Conservation (phyloP, 2,797 vertebrate species). For the Schizothorax lantsangensis region DNA sequence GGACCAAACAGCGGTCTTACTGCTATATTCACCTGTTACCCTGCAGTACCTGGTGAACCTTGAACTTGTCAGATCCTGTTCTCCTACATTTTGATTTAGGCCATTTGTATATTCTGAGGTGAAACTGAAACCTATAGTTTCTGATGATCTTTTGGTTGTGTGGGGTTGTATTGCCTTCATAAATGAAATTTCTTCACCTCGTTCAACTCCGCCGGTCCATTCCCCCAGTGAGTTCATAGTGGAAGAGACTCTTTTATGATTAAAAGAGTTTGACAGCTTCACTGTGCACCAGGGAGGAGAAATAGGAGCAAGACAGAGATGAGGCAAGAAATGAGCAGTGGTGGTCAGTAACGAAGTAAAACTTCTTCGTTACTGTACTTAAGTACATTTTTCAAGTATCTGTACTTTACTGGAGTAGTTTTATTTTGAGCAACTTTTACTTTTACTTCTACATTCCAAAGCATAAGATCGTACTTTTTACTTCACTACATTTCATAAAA, state of each 20-base stretch:
- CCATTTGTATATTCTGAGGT: not conserved
- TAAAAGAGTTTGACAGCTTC: slow-evolving; percentile 25
- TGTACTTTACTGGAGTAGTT: too few species aligned
- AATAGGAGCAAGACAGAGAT: slow-evolving; percentile 22
- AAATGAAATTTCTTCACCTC: not conserved
- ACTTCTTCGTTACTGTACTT: too few species aligned
- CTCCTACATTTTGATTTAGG: not conserved
- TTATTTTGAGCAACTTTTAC: too few species aligned
- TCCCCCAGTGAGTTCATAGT: not conserved
- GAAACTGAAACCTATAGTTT: not conserved
- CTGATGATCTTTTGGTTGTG: not conserved
- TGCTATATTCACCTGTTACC: not conserved
- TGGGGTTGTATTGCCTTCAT: not conserved
- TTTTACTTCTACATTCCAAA: too few species aligned
- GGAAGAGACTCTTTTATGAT: not conserved
- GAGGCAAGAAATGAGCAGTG: not conserved
- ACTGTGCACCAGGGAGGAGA: slow-evolving; percentile 10
- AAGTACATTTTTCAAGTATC: too few species aligned
- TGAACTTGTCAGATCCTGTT: slow-evolving; percentile 14
- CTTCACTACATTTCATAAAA: too few species aligned
- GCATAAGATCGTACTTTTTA: too few species aligned
- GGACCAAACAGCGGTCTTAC: not conserved
- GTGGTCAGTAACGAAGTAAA: too few species aligned
- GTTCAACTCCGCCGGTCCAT: not conserved
- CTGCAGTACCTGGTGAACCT: not conserved